phyloP scores from a whole-genome alignment of 2,888 invertebrate genomes.

The Ophraella communa region DNA sequence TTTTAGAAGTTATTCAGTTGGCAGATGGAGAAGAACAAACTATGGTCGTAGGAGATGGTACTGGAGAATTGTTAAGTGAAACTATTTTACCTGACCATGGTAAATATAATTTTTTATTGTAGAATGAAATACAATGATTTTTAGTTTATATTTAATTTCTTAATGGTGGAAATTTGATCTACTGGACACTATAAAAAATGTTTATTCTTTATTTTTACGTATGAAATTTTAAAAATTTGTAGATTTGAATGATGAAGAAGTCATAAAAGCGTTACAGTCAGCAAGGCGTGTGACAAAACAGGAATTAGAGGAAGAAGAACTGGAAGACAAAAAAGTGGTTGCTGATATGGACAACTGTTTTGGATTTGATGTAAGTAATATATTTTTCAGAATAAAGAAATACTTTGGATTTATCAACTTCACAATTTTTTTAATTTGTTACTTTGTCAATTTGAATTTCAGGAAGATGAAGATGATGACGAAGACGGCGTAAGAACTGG shows the following conservation, averaged over 20 bases:
- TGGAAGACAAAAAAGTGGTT: constrained; percentile 54
- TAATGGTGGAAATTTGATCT: too few species aligned
- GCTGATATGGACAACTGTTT: constrained; percentile 81
- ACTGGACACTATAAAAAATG: too few species aligned
- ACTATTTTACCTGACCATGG: constrained; percentile 57
- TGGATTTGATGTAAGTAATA: constrained; percentile 75
- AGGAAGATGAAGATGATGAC: constrained; percentile 59
- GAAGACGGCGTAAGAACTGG: constrained; percentile 48
- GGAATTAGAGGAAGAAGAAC: constrained; percentile 47
- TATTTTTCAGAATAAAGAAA: too few species aligned
- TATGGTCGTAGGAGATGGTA: constrained; percentile 64
- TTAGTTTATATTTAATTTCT: too few species aligned
- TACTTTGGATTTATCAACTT: too few species aligned
- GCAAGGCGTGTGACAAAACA: constrained; percentile 54
- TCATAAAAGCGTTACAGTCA: constrained; percentile 57
- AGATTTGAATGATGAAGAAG: constrained; percentile 61
- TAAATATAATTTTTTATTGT: too few species aligned
- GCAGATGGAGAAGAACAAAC: constrained; percentile 72
- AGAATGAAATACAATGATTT: too few species aligned
- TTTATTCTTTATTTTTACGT: too few species aligned
- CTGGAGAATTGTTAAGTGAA: constrained; percentile 59
- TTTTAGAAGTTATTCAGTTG: constrained; percentile 86
- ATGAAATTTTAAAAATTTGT: constrained; percentile 27
- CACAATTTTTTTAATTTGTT: too few species aligned
- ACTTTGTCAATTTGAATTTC: not conserved